phyloP scores from a whole-genome alignment of 1,140 invertebrate genomes.

The Megalopta genalis region DNA sequence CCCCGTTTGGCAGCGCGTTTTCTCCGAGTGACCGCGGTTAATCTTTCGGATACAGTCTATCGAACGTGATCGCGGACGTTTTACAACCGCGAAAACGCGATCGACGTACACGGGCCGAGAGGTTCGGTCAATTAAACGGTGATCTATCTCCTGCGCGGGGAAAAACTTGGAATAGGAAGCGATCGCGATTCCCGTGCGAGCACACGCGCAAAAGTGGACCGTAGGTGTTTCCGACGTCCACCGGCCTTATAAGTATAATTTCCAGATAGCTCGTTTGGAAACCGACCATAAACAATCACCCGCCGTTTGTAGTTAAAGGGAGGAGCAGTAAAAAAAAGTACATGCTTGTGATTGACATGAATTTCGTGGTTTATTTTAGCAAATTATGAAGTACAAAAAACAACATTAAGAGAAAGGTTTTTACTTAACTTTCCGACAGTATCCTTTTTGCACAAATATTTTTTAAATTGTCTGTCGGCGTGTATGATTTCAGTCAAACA shows the following conservation, averaged over 20 bases:
- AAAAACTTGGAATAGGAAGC: slow-evolving; percentile 48
- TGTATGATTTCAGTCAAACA: too few relatives aligned
- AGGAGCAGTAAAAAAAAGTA: too few relatives aligned
- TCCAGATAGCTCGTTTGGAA: too few relatives aligned
- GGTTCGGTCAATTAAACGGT: slow-evolving; percentile 53
- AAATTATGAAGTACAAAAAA: too few relatives aligned
- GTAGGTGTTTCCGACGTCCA: background rate
- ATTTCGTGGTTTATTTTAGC: too few relatives aligned
- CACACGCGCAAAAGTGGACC: background rate
- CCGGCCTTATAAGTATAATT: background rate
- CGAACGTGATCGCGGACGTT: slow-evolving; percentile 34
- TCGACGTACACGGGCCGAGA: slow-evolving; percentile 9
- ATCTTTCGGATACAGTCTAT: slow-evolving; percentile 50
- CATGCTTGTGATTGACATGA: too few relatives aligned
- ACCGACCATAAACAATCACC: background rate
- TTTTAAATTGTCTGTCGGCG: too few relatives aligned
- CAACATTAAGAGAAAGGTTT: too few relatives aligned
- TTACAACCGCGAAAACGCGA: slow-evolving; percentile 39
- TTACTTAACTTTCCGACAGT: too few relatives aligned
- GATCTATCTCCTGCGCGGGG: slow-evolving; percentile 51
- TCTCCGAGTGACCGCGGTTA: slow-evolving; percentile 31
- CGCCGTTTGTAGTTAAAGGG: background rate
- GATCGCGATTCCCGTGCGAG: slow-evolving; percentile 14
- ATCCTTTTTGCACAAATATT: too few relatives aligned
- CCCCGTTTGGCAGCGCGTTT: slow-evolving; percentile 22